phyloP scores from a whole-genome alignment of 2,797 vertebrate species.

The Propithecus deckenii region DNA sequence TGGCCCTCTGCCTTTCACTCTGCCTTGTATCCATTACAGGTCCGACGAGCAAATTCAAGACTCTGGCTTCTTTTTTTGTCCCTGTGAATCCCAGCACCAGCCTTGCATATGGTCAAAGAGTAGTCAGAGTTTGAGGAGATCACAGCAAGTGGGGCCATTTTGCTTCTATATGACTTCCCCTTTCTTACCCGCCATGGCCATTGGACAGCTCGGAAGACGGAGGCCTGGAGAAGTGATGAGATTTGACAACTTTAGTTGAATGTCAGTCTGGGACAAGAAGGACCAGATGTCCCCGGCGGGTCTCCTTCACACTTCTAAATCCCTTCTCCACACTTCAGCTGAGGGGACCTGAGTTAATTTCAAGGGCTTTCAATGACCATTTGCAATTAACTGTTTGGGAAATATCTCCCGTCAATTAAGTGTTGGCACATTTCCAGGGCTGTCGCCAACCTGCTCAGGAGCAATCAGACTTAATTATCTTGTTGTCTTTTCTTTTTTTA shows the following conservation, averaged over 20 bases:
- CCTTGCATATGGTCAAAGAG: not conserved
- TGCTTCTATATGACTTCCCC: too few relatives aligned
- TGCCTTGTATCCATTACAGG: not conserved
- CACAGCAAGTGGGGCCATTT: not conserved
- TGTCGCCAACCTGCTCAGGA: not conserved
- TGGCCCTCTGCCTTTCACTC: not conserved
- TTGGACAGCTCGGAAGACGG: not conserved
- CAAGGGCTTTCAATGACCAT: conserved; percentile 78
- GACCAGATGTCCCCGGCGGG: not conserved
- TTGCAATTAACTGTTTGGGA: conserved; percentile 77
- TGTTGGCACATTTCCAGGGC: conserved; percentile 46
- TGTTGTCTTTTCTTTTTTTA: conserved; percentile 27
- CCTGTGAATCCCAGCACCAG: not conserved
- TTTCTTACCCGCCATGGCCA: too few relatives aligned
- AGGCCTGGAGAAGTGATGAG: not conserved
- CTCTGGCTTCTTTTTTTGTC: not conserved
- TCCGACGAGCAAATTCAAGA: not conserved
- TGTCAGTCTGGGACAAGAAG: not conserved
- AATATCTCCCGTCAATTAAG: conserved; percentile 76
- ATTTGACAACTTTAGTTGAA: not conserved
- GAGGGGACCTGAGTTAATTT: conserved; percentile 74
- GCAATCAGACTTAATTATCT: conserved; percentile 71
- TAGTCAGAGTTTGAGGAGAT: not conserved
- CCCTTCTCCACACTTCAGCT: conserved; percentile 77
- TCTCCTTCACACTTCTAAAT: conserved; percentile 81